phyloP scores from a whole-genome alignment of 1,140 invertebrate genomes.

The Steinernema feltiae region DNA sequence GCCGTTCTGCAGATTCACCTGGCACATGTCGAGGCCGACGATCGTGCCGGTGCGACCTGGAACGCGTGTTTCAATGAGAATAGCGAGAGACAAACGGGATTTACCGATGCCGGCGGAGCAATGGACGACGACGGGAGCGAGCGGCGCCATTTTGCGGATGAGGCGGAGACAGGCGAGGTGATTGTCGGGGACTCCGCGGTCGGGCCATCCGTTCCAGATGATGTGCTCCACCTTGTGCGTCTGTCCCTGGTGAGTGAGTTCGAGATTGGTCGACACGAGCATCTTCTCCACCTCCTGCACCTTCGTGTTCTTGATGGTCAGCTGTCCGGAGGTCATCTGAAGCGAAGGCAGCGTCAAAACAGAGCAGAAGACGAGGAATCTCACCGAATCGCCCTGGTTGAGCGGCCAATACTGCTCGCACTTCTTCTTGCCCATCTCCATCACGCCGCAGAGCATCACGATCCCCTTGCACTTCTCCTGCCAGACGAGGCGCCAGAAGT shows the following conservation, averaged over 20 bases:
- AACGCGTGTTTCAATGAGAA: not conserved
- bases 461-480: slow-evolving; percentile 58
- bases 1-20: slow-evolving; percentile 24
- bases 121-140: slow-evolving; percentile 26
- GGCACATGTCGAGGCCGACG: slow-evolving; percentile 35
- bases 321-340: not conserved
- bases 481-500: slow-evolving; percentile 62
- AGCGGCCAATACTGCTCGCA: slow-evolving; percentile 58
- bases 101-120: slow-evolving; percentile 37
- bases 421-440: slow-evolving; percentile 56
- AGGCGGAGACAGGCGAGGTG: slow-evolving; percentile 19
- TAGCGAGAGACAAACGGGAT: not conserved
- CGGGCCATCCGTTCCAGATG: slow-evolving; percentile 29
- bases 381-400: slow-evolving; percentile 13
- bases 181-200: slow-evolving; percentile 28
- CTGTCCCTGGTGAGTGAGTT: not conserved
- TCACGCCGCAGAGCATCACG: slow-evolving; percentile 60
- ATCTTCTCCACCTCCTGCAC: not conserved
- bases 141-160: slow-evolving; percentile 17
- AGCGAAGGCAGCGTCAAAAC: not conserved
- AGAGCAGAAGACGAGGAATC: not conserved
- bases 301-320: slow-evolving; percentile 21
- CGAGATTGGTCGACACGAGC: not conserved
- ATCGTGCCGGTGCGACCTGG: slow-evolving; percentile 74
- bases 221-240: slow-evolving; percentile 11